Percentiles rank a stretch among this genome's conserved stretches.
These are phyloP conservation scores for Metalampra italica DNA, from an alignment of 2,888 invertebrate genomes.

Conservation along the genomic window DNA sequence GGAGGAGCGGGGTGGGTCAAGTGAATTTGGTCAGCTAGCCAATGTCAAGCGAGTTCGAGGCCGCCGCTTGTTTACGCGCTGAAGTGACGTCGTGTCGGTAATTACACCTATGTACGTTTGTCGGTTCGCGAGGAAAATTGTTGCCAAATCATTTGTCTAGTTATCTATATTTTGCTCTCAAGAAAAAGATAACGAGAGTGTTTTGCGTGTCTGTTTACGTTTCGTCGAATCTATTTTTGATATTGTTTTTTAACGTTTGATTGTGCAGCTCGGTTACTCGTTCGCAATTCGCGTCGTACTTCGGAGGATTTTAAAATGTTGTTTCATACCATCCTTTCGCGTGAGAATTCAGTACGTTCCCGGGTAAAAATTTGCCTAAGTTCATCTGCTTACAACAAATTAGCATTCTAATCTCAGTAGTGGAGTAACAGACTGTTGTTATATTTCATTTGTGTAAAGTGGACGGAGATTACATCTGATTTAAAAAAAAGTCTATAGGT, in stretches of 20 bases:
- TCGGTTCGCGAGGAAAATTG: slow-evolving; percentile 35
- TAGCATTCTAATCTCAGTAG: too few species aligned
- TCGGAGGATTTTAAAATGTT: too few species aligned
- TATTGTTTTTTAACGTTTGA: background rate
- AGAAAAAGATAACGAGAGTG: slow-evolving; percentile 19
- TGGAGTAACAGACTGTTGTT: too few species aligned
- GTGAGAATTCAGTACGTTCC: too few species aligned
- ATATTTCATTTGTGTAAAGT: too few species aligned
- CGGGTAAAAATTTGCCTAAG: too few species aligned
- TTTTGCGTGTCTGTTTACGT: slow-evolving; percentile 14
- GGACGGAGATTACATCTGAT: too few species aligned
- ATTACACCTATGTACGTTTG: slow-evolving; percentile 39
- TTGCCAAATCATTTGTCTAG: slow-evolving; percentile 48
- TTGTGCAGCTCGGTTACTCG: background rate
- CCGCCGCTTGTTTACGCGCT: slow-evolving; percentile 52
- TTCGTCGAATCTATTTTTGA: slow-evolving; percentile 15
- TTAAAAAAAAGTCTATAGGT: too few species aligned
- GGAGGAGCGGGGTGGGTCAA: slow-evolving; percentile 29
- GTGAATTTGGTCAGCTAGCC: slow-evolving; percentile 36
- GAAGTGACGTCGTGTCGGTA: slow-evolving; percentile 38
- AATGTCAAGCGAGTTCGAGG: slow-evolving; percentile 59
- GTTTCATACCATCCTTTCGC: too few species aligned
- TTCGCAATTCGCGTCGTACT: too few species aligned
- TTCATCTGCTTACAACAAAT: too few species aligned
- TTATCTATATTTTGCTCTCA: slow-evolving; percentile 23